Conservation (phyloP, 35 echinoderm and acorn worm genomes). For the Apostichopus californicus region DNA sequence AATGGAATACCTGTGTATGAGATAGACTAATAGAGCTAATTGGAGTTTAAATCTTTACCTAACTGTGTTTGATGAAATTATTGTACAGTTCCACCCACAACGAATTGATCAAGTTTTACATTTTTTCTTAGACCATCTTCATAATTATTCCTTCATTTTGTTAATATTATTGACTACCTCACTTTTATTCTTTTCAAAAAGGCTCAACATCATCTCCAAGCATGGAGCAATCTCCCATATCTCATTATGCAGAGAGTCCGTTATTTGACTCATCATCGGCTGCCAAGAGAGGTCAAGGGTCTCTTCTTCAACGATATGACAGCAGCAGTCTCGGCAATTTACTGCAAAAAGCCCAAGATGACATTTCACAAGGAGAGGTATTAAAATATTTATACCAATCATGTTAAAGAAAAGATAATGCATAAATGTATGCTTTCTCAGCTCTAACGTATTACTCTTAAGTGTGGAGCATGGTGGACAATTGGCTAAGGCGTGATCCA, state of each 20-base stretch:
- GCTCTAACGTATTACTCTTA: neutral
- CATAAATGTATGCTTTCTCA: neutral
- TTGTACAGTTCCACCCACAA: no score
- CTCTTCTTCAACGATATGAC: conserved; percentile 9
- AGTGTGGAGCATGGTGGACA: no score
- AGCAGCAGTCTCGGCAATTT: conserved; percentile 29
- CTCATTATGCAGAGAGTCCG: neutral
- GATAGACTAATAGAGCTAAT: no score
- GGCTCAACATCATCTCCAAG: conserved; percentile 10
- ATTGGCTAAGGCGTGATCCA: no score
- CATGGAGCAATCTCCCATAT: neutral
- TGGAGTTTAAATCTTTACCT: no score
- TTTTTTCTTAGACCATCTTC: no score
- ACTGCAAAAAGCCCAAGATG: conserved; percentile 22
- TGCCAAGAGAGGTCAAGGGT: neutral
- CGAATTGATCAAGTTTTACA: no score
- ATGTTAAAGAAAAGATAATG: neutral
- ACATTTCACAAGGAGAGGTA: conserved; percentile 19
- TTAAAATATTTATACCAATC: neutral
- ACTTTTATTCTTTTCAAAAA: neutral
- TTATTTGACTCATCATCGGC: neutral
- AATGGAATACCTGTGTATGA: no score
- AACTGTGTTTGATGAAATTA: no score
- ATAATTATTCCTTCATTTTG: no score
- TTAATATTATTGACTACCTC: no score